phyloP scores from a whole-genome alignment of 2,113 vertebrate genomes.

The Psittacula cyanocephala region DNA sequence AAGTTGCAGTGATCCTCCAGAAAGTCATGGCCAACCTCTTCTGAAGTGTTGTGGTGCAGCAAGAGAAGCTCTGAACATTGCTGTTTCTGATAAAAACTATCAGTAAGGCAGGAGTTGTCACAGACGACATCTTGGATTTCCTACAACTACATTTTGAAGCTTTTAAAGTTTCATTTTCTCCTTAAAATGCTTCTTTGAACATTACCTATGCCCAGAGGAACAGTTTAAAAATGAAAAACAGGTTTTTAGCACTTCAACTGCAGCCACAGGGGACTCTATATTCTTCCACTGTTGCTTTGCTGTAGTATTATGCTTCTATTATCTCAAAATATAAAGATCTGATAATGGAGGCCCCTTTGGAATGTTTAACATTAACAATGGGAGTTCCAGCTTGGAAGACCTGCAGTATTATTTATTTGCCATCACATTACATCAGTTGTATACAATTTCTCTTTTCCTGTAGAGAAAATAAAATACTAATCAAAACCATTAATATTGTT shows the following conservation, averaged over 20 bases:
- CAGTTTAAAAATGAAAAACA: constrained; percentile 62
- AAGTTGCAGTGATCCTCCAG: neutral
- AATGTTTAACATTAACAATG: constrained; percentile 11
- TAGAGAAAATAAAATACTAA: neutral
- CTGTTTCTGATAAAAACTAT: constrained; percentile 7
- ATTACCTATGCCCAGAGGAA: constrained; percentile 59
- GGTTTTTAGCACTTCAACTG: constrained; percentile 54
- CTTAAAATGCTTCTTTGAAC: constrained; percentile 58
- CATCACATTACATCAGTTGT: neutral
- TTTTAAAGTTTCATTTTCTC: constrained; percentile 61
- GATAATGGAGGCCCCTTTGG: neutral
- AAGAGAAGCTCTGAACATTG: neutral
- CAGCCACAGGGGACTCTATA: constrained; percentile 45
- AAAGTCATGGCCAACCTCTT: neutral
- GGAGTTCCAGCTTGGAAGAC: neutral
- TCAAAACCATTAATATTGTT: neutral
- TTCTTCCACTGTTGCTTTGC: constrained; percentile 42
- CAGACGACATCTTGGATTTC: constrained; percentile 34
- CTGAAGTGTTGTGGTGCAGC: neutral
- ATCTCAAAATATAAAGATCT: constrained; percentile 41
- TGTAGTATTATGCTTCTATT: constrained; percentile 41
- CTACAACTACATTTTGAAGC: constrained; percentile 46
- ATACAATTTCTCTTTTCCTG: neutral
- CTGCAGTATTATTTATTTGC: neutral
- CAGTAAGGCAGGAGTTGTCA: constrained; percentile 28